phyloP scores from a whole-genome alignment of 2,113 vertebrate species.

The Mormyrus lacerda region DNA sequence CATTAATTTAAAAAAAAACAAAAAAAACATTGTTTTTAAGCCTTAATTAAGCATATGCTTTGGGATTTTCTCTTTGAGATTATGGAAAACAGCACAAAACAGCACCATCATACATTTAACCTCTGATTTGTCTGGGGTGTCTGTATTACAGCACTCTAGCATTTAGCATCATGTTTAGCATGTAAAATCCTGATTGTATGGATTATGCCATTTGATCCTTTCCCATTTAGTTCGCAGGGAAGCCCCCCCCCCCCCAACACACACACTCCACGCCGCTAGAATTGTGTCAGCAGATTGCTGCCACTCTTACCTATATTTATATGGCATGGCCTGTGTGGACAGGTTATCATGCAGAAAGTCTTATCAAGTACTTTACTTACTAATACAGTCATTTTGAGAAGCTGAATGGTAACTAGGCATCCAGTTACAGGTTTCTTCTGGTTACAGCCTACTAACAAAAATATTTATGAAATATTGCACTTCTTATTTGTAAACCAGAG shows the following conservation, averaged over 20 bases:
- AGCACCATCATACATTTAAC: background rate
- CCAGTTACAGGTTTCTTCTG: background rate
- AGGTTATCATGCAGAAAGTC: background rate
- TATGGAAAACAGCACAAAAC: background rate
- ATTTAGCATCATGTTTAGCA: background rate
- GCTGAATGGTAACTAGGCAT: background rate
- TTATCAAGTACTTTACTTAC: background rate
- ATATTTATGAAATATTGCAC: background rate
- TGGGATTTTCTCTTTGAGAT: background rate
- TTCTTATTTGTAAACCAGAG: background rate
- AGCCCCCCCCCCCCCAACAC: background rate
- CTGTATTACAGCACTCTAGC: background rate
- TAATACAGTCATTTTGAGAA: background rate
- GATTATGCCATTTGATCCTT: background rate
- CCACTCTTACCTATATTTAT: background rate
- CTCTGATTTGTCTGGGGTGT: background rate
- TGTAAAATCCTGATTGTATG: background rate
- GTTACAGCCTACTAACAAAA: background rate
- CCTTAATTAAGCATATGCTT: background rate
- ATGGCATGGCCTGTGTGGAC: background rate
- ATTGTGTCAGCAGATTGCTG: background rate
- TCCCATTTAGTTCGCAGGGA: background rate
- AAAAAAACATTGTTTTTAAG: background rate
- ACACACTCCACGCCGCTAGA: background rate
- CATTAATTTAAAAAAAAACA: background rate